Conservation (phyloP, 1,140 invertebrate genomes). For the Drosophila micromelanica region DNA sequence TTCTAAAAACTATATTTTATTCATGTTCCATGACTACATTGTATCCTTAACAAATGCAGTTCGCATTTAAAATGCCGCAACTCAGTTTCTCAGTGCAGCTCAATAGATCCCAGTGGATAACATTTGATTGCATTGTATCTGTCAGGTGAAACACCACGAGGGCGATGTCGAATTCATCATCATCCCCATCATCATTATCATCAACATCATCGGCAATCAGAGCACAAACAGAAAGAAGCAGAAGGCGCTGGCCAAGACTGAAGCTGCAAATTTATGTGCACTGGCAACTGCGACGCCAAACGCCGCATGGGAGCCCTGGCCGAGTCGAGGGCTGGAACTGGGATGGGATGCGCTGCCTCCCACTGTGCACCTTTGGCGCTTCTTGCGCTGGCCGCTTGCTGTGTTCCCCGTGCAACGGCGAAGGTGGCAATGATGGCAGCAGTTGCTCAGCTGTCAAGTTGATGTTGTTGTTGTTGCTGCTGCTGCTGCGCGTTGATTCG, state of each 20-base stretch:
- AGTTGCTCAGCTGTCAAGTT: constrained; percentile 72
- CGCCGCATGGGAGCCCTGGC: constrained; percentile 23
- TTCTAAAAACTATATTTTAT: too few relatives aligned
- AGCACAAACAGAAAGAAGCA: neutral
- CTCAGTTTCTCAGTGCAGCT: too few relatives aligned
- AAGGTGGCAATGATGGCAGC: constrained; percentile 74
- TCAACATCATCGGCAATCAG: constrained; percentile 7
- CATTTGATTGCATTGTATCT: constrained; percentile 37
- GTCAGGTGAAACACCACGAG: constrained; percentile 29
- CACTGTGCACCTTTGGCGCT: constrained; percentile 69
- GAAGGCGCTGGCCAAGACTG: neutral
- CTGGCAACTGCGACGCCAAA: constrained; percentile 9
- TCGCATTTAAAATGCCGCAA: too few relatives aligned
- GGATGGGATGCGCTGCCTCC: constrained; percentile 43
- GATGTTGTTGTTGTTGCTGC: constrained; percentile 32
- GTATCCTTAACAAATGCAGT: too few relatives aligned
- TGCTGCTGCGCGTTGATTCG: constrained; percentile 68
- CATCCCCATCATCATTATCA: neutral
- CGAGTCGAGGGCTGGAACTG: constrained; percentile 6
- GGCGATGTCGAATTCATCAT: constrained; percentile 13
- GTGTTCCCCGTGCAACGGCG: constrained; percentile 16
- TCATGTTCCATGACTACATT: too few relatives aligned
- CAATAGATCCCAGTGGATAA: constrained; percentile 11
- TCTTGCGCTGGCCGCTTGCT: constrained; percentile 37
- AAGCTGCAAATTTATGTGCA: constrained; percentile 33